phyloP scores from a whole-genome alignment of 2,888 invertebrate genomes.

The Idaea aversata region DNA sequence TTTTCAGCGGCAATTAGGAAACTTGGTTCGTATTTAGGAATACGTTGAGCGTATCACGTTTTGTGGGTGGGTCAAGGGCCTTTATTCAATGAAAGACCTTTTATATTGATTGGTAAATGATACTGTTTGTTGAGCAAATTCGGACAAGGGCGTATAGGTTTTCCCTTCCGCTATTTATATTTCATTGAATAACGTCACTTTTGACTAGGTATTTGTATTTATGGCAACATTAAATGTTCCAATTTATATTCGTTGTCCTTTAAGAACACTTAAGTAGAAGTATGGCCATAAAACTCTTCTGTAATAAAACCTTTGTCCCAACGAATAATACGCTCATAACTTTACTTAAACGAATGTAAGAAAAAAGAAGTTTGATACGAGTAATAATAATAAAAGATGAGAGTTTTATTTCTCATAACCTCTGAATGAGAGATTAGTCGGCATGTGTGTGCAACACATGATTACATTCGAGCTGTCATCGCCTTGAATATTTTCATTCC shows the following conservation, averaged over 20 bases:
- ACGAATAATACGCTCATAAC: neutral
- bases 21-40: neutral
- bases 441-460: constrained; percentile 56
- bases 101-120: neutral
- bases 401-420: constrained; percentile 8
- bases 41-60: neutral
- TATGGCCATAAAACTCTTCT: neutral
- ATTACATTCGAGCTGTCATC: constrained; percentile 58
- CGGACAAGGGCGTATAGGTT: neutral
- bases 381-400: constrained; percentile 15
- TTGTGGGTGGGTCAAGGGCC: neutral
- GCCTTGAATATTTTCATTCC: constrained; percentile 28
- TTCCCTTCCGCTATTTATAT: neutral
- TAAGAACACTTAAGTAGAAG: neutral
- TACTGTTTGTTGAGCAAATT: neutral
- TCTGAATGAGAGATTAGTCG: constrained; percentile 54
- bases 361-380: constrained; percentile 5
- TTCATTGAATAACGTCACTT: neutral
- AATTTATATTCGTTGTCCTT: neutral
- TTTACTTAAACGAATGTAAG: constrained; percentile 1
- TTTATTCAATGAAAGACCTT: neutral
- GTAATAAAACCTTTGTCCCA: constrained; percentile 1
- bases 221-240: neutral
- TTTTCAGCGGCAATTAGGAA: neutral
- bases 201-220: neutral